Evolutionary conservation across 2,113 vertebrate species (phyloP).

Genomic region (Pedionomus torquatus): DNA sequence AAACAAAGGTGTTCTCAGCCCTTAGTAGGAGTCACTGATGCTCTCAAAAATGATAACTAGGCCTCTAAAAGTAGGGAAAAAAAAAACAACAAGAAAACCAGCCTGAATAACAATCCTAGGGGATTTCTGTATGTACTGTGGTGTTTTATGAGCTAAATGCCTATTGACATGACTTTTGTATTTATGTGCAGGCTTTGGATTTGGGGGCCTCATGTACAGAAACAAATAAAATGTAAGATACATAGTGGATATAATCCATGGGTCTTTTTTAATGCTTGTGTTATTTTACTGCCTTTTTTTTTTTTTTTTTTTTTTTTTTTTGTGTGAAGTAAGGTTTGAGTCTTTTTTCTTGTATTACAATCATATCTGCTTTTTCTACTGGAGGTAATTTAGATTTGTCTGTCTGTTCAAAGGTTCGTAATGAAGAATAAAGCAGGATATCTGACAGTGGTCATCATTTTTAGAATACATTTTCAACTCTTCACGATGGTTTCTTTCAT

Average conservation of each 20-base stretch:
- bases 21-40: not conserved
- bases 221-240: constrained; percentile 59
- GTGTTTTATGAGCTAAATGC: not conserved
- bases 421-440: not conserved
- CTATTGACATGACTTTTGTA: not conserved
- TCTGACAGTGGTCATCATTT: not conserved
- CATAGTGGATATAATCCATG: not conserved
- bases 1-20: not conserved
- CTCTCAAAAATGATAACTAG: not conserved
- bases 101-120: not conserved
- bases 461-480: not conserved
- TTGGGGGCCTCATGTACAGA: constrained; percentile 13
- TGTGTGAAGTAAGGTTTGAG: not conserved
- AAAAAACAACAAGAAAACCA: not conserved
- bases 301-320: too few species aligned
- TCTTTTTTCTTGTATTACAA: not conserved
- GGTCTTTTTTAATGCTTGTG: not conserved
- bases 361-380: not conserved
- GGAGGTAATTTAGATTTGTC: not conserved
- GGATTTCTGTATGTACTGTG: not conserved
- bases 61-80: not conserved
- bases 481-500: not conserved
- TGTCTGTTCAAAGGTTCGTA: not conserved
- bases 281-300: not conserved
- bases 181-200: constrained; percentile 1